Evolutionary conservation across 2,888 invertebrate genomes (phyloP), one percentile per base, ranked within the genome.

Genomic region (Colletes collaris): DNA sequence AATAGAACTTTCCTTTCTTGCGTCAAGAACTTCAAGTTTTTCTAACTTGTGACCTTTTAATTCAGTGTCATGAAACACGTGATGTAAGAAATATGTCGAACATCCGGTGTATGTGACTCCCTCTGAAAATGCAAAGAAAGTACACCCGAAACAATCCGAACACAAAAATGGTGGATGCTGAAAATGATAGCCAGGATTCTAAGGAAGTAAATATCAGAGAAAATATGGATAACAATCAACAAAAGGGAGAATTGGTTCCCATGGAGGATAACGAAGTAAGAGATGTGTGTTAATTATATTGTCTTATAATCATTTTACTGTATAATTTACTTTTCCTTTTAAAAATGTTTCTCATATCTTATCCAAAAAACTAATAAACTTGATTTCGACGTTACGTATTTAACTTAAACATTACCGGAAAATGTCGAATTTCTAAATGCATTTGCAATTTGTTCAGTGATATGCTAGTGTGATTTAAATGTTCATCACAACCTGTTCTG

Each of bases 231-330:
- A 88, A 71, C 75, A 79, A 66, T 76, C 86, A 86, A 73, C 87
- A 85, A 72, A 90, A 90, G 67, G 88, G 88, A 55, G 89, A 91
- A 82, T 65, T 90, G 60, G 88, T 88, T 60, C 69, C 83, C 19
- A 76, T 83, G 46, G 89, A 88, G 49, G 85, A 81, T 62, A 87
- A 86, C 70, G 89, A 85, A 52, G 90, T 90, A 37, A 82, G 88
- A 86, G 86, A 90, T 74, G 91, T 91, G 71, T 49, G 90, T 90
- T 49, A 35, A 75, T 64, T 69, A 60, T 68, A 35, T 49, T 60
- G 7, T 66, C 16, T 69, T 49, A 8, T 35, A 27, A 67, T 64
- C 74, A 27, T 50, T 50, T 75, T n/a, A 64, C 10, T 2, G 6
- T 46, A n/a, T 27, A 44, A 68, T 52, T 58, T 7, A 55, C 35